phyloP scores from a whole-genome alignment of 2,113 vertebrate species.

The Opisthocomus hoazin region DNA sequence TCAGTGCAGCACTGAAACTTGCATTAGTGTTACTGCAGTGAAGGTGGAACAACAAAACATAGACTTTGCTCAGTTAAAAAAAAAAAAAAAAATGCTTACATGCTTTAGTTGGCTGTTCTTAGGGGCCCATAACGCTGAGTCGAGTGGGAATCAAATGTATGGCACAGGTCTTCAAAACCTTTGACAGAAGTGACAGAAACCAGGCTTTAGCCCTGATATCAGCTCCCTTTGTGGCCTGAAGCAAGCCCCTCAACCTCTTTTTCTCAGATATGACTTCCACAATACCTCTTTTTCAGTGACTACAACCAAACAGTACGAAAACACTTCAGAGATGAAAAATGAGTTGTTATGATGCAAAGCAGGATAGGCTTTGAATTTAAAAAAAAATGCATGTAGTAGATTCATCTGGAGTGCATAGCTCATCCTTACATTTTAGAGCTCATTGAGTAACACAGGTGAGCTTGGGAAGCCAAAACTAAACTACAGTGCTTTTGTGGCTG shows the following conservation, averaged over 20 bases:
- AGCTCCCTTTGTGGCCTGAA: background rate
- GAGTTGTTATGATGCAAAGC: background rate
- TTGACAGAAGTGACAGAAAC: background rate
- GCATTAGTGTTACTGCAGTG: background rate
- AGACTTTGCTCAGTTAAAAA: background rate
- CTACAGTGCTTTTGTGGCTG: background rate
- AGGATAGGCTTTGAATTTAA: background rate
- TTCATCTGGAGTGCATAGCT: background rate
- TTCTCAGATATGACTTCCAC: background rate
- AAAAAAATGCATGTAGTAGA: fast-evolving
- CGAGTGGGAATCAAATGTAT: background rate
- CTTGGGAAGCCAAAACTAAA: background rate
- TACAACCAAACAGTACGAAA: background rate
- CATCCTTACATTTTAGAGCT: background rate
- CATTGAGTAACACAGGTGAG: background rate
- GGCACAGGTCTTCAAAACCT: background rate
- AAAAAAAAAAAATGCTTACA: background rate
- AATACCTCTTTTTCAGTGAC: background rate
- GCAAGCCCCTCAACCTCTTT: background rate
- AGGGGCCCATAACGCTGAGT: background rate
- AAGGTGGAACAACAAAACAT: background rate
- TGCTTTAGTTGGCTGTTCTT: background rate
- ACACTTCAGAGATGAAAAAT: background rate
- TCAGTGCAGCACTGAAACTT: background rate
- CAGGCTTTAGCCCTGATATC: background rate